A percentile compares a stretch with the other conserved stretches of the same genome.
These are phyloP conservation scores for Metridium senile DNA, from an alignment of 92 coral and sea anemone genomes.

Conservation along the genomic window DNA sequence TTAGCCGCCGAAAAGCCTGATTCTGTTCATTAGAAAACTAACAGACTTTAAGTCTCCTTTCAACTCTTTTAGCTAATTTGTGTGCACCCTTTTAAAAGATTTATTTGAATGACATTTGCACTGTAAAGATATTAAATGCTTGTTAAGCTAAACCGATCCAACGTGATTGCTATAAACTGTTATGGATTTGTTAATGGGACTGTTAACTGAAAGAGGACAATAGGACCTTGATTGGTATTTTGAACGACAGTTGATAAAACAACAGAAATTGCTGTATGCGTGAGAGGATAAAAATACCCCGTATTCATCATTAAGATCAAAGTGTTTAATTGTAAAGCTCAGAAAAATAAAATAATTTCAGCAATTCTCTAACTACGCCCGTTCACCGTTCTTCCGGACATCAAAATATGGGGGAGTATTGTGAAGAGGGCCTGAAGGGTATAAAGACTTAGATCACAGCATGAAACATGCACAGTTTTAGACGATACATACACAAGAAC, in stretches of 20 bases:
- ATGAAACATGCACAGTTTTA: neutral
- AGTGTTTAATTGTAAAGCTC: conserved; percentile 1
- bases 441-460: conserved; percentile 8
- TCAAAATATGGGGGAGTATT: conserved; percentile 13
- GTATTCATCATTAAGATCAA: neutral
- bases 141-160: neutral
- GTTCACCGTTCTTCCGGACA: conserved; percentile 11
- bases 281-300: neutral
- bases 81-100: neutral
- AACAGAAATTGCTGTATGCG: neutral
- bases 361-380: conserved; percentile 1
- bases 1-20: neutral
- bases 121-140: neutral
- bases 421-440: neutral
- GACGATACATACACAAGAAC: conserved; percentile 1
- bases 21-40: neutral
- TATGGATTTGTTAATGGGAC: neutral
- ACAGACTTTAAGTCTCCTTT: conserved; percentile 14
- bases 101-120: neutral
- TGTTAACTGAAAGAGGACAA: neutral
- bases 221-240: neutral
- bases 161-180: neutral
- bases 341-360: neutral
- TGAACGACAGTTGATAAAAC: neutral
- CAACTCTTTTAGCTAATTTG: neutral